Percentiles rank a stretch among this genome's conserved stretches.
Conservation (phyloP, 2,797 vertebrate genomes). For the Epinephelus malabaricus region DNA sequence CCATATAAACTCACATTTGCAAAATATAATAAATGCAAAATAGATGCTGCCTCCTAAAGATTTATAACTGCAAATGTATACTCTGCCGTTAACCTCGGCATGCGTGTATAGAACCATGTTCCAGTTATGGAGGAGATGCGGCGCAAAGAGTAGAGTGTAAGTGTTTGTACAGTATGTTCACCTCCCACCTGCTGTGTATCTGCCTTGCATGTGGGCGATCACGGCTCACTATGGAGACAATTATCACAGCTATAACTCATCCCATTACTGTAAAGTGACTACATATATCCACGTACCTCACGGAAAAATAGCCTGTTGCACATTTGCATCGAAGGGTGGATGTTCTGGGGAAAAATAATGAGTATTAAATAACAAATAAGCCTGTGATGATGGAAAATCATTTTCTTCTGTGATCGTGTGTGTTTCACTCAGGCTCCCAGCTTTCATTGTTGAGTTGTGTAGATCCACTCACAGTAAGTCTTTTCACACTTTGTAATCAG, state of each 20-base stretch:
- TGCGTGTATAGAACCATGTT: slow-evolving; percentile 33
- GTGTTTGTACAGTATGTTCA: slow-evolving; percentile 74
- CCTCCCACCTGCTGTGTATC: slow-evolving; percentile 78
- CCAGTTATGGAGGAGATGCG: slow-evolving; percentile 28
- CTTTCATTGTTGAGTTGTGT: slow-evolving; percentile 12
- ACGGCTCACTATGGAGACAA: slow-evolving; percentile 74
- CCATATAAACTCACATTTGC: slow-evolving; percentile 24
- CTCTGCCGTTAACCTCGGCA: slow-evolving; percentile 17
- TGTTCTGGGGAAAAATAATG: slow-evolving; percentile 2
- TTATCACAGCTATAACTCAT: slow-evolving; percentile 73
- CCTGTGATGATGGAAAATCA: neutral
- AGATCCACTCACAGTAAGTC: slow-evolving; percentile 8
- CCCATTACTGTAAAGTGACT: slow-evolving; percentile 52
- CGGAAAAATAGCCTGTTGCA: slow-evolving; percentile 35
- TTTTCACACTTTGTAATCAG: slow-evolving; percentile 29
- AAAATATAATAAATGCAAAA: neutral
- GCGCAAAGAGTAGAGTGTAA: slow-evolving; percentile 48
- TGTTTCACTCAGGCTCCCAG: neutral
- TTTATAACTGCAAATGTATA: neutral
- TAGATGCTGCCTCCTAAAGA: slow-evolving; percentile 5
- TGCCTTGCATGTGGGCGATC: slow-evolving; percentile 73
- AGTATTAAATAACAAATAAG: slow-evolving; percentile 11
- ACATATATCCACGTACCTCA: slow-evolving; percentile 26
- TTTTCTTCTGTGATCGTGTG: slow-evolving; percentile 8
- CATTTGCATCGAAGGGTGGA: slow-evolving; percentile 3